Conservation (phyloP, 2,797 vertebrate species). For the Synaphobranchus kaupii region DNA sequence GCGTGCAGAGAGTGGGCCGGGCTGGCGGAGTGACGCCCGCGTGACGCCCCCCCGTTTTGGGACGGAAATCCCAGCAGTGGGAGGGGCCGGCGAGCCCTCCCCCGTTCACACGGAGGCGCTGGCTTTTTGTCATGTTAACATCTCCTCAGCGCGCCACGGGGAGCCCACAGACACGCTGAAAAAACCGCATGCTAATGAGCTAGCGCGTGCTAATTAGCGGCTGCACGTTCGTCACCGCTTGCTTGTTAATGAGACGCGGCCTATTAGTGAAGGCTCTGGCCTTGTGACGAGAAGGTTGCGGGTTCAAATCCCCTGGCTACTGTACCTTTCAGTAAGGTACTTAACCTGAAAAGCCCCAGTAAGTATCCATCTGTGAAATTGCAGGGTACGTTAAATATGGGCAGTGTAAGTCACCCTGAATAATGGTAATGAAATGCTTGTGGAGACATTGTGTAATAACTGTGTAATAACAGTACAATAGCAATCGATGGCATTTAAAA, state of each 20-base stretch:
- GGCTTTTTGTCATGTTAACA: slow-evolving; percentile 10
- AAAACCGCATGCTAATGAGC: neutral
- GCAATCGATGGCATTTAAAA: neutral
- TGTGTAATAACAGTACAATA: neutral
- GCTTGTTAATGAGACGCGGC: neutral
- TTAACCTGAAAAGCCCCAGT: slow-evolving; percentile 7
- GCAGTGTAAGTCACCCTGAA: neutral
- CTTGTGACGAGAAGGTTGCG: neutral
- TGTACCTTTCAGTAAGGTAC: neutral
- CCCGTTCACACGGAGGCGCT: neutral
- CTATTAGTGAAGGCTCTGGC: neutral
- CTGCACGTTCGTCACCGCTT: neutral
- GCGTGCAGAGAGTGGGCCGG: neutral
- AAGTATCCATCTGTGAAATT: neutral
- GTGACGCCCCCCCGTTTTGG: neutral
- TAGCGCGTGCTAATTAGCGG: neutral
- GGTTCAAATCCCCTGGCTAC: neutral
- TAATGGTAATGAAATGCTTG: neutral
- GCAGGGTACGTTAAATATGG: neutral
- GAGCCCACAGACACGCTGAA: neutral
- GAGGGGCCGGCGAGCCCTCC: too few relatives aligned
- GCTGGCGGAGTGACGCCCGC: neutral
- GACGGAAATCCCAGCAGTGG: neutral
- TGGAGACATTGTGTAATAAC: neutral
- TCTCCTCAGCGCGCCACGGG: neutral